Base-by-base conservation (phyloP, 2,888 invertebrate genomes). In the Hypomecis punctinalis region DNA sequence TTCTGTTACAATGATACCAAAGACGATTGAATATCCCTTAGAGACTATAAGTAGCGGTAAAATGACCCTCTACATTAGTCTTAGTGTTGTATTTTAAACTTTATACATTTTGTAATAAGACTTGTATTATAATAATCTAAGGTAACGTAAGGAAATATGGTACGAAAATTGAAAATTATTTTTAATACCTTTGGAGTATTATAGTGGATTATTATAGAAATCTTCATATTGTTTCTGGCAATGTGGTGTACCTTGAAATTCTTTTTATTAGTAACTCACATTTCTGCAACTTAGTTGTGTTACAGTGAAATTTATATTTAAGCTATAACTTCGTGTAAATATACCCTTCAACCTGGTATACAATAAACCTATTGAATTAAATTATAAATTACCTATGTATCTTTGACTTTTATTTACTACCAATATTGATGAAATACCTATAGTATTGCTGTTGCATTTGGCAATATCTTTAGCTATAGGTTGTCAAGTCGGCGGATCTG, bases 21-120 rank as follows among this genome's bases (percentile, higher is more conserved):
- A 93, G 93, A 93, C 87, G 86, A 86, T 91, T 88, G 91, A 92
- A 91, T 91, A 91, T 91, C 92, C 89, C 86, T 80, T 85, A 87
- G 85, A 87, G 84, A 78, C 83, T 87, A 78, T 81, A 80, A 77
- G 84, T 79, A 80, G 83, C 78, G 84, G 79, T 70, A 63, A 71
- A 78, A 71, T 71, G 76, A 74, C 69, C 76, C 81, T 75, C 83
- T 85, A 74, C 82, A 74, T 73, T 79, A 76, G 71, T 82, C 81
- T 75, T 88, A 86, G 84, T 80, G 80, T 86, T 89, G 82, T 89
- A 86, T 86, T 84, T 86, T 85, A 59, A 85, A 88, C 77, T 81
- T 88, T 86, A 89, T 89, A 90, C 83, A 86, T 87, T 89, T 88
- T 86, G 80, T 82, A 83, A 76, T 90, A 90, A 90, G 90, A 87